These are phyloP conservation scores for Microchrysa polita DNA, from an alignment of 2,888 invertebrate genomes.

Conservation along the genomic window DNA sequence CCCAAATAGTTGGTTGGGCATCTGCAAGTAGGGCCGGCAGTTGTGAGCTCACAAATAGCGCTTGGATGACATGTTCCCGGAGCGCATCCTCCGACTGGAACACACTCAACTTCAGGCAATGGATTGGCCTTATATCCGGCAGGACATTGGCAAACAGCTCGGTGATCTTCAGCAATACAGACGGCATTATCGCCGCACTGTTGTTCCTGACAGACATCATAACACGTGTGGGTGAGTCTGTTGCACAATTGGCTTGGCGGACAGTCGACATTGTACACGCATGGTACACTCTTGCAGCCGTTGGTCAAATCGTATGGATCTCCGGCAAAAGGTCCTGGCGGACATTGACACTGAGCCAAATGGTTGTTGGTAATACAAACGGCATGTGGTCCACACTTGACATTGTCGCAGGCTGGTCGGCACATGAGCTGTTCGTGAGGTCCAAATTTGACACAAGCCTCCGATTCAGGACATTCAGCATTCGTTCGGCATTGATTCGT, in stretches of 20 bases:
- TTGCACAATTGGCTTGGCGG: conserved; percentile 83
- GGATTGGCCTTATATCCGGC: conserved; percentile 84
- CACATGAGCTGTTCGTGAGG: conserved; percentile 72
- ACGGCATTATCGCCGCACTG: conserved; percentile 89
- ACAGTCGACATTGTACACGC: conserved; percentile 88
- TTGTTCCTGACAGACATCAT: conserved; percentile 81
- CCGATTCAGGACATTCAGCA: conserved; percentile 84
- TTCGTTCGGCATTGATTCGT: conserved; percentile 82
- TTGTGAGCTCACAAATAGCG: conserved; percentile 78
- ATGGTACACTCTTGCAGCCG: conserved; percentile 83
- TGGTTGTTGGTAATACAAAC: conserved; percentile 91
- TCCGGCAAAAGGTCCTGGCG: conserved; percentile 85
- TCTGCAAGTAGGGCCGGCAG: conserved; percentile 77
- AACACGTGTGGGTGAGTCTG: conserved; percentile 82
- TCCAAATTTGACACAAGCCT: conserved; percentile 75
- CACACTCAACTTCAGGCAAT: conserved; percentile 83
- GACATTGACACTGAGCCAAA: conserved; percentile 88
- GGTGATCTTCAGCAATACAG: conserved; percentile 86
- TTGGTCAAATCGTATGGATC: conserved; percentile 80
- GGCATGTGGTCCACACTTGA: conserved; percentile 85
- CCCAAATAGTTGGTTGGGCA: conserved; percentile 82
- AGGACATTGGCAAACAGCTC: conserved; percentile 84
- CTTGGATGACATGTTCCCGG: conserved; percentile 83
- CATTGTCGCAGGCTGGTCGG: conserved; percentile 78
- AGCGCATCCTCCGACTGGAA: conserved; percentile 75